Evolutionary conservation across 2,113 vertebrate genomes (phyloP).

Genomic region (Lipophrys pholis): DNA sequence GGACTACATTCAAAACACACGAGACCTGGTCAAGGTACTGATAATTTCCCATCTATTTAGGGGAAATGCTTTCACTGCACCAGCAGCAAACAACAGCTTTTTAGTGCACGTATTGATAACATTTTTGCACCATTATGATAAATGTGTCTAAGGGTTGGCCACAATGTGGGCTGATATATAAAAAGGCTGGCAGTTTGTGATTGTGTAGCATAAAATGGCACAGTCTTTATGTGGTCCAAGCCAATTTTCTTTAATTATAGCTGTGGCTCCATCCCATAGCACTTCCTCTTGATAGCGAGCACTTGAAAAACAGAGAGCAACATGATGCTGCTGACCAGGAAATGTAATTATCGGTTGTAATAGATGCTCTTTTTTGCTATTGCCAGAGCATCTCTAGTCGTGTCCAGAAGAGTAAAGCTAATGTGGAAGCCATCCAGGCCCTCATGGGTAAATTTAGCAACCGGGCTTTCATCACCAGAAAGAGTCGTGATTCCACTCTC

Average conservation of each 20-base stretch:
- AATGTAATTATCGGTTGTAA: constrained; percentile 4
- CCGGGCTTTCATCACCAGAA: constrained; percentile 72
- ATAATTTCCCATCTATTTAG: background rate
- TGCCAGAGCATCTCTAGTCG: constrained; percentile 70
- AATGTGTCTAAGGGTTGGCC: no score
- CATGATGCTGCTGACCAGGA: constrained; percentile 12
- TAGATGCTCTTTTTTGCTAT: constrained; percentile 6
- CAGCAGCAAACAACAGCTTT: background rate
- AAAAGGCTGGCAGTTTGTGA: background rate
- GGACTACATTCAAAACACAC: constrained; percentile 77
- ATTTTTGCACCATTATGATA: no score
- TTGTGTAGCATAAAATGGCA: no score
- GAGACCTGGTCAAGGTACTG: constrained; percentile 72
- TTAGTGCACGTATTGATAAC: no score
- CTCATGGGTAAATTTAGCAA: constrained; percentile 76
- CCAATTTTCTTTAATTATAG: no score
- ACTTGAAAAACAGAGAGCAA: constrained; percentile 7
- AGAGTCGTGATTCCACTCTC: constrained; percentile 62
- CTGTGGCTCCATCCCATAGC: background rate
- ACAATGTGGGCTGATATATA: background rate
- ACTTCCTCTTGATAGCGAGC: constrained; percentile 4
- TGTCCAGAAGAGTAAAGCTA: constrained; percentile 81
- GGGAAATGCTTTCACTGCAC: background rate
- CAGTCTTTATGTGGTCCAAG: no score
- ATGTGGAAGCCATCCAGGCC: constrained; percentile 76